phyloP scores from a whole-genome alignment of 2,888 invertebrate species.

The Junonia oenone region DNA sequence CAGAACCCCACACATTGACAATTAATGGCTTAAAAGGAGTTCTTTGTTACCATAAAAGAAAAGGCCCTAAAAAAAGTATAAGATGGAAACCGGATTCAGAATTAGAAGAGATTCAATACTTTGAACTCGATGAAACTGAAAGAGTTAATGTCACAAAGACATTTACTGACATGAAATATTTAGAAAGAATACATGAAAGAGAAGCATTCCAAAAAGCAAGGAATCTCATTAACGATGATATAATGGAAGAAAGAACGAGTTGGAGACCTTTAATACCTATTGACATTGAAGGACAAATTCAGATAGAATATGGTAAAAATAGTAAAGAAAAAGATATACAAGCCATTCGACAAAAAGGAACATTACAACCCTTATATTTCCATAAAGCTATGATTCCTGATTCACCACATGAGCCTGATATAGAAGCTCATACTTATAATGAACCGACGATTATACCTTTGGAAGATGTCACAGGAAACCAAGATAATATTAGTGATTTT shows the following conservation, averaged over 20 bases:
- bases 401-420: conserved; percentile 91
- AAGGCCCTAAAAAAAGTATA: conserved; percentile 88
- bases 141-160: conserved; percentile 95
- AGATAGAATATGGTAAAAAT: conserved; percentile 85
- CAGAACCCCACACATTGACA: conserved; percentile 64
- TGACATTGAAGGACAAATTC: conserved; percentile 83
- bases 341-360: conserved; percentile 90
- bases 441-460: conserved; percentile 92
- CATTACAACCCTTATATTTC: conserved; percentile 90
- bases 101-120: conserved; percentile 90
- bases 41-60: conserved; percentile 85
- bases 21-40: conserved; percentile 86
- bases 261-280: conserved; percentile 88
- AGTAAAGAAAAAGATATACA: conserved; percentile 94
- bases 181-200: conserved; percentile 92
- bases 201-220: conserved; percentile 89
- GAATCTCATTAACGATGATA: conserved; percentile 86
- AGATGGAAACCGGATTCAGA: conserved; percentile 90
- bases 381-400: conserved; percentile 91
- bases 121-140: conserved; percentile 97
- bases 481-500: conserved; percentile 89
- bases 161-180: conserved; percentile 94
- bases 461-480: conserved; percentile 91
- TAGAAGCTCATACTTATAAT: conserved; percentile 86
- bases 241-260: conserved; percentile 88